A percentile compares a stretch with the other conserved stretches of the same genome.
These are phyloP conservation scores for Cecropterus lyciades DNA, from an alignment of 1,140 invertebrate species.

Conservation along the genomic window DNA sequence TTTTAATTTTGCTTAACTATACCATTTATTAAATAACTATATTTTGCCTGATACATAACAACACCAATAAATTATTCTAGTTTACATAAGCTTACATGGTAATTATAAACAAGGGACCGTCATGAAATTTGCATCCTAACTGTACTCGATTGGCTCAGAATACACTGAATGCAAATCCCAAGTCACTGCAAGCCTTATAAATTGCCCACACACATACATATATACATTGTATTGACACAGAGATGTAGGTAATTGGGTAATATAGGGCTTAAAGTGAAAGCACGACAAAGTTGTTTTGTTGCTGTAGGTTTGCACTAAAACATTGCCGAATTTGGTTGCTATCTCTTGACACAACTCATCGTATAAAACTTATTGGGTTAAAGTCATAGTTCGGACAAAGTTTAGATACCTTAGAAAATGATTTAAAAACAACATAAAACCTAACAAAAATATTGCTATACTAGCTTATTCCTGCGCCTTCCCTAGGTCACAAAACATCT, in stretches of 20 bases:
- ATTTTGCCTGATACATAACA: background rate
- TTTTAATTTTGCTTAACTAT: too few species aligned
- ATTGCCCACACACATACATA: constrained; percentile 31
- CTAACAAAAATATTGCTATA: too few species aligned
- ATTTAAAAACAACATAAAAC: too few species aligned
- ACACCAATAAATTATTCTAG: background rate
- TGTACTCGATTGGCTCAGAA: constrained; percentile 32
- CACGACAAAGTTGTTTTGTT: background rate
- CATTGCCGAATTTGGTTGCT: too few species aligned
- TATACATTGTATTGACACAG: constrained; percentile 29
- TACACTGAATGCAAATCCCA: constrained; percentile 27
- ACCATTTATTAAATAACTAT: too few species aligned
- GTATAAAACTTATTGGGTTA: too few species aligned
- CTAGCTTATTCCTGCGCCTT: too few species aligned
- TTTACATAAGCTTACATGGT: constrained; percentile 31
- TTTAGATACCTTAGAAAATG: too few species aligned
- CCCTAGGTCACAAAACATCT: too few species aligned
- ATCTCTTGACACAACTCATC: too few species aligned
- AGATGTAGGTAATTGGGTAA: constrained; percentile 47
- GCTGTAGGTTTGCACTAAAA: background rate
- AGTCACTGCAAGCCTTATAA: constrained; percentile 34
- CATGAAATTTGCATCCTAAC: constrained; percentile 37
- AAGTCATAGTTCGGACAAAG: too few species aligned
- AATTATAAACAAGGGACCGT: constrained; percentile 41
- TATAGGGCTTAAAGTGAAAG: constrained; percentile 42